Evolutionary conservation across 2,888 invertebrate species (phyloP).

Genomic region (Philereme transversata): DNA sequence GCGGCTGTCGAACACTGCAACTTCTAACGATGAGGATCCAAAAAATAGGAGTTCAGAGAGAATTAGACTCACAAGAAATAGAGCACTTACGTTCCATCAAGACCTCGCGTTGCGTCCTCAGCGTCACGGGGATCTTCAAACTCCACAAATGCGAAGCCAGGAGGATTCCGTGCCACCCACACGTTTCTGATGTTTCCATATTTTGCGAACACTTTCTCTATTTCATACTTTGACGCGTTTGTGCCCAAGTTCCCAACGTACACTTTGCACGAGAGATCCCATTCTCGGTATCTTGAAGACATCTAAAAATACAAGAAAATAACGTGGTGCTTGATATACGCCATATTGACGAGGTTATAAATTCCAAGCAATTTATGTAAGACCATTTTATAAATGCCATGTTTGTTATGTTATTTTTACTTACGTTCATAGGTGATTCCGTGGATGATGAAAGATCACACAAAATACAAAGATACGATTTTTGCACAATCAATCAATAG

Average conservation of each 20-base stretch:
- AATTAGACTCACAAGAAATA: neutral
- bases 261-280: slow-evolving; percentile 95
- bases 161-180: slow-evolving; percentile 97
- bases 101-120: slow-evolving; percentile 92
- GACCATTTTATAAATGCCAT: neutral
- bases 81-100: slow-evolving; percentile 87
- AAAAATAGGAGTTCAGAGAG: neutral
- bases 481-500: too few relatives aligned
- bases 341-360: slow-evolving; percentile 11
- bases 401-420: neutral
- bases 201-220: slow-evolving; percentile 93
- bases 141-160: slow-evolving; percentile 96
- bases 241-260: slow-evolving; percentile 96
- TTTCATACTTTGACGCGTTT: slow-evolving; percentile 94
- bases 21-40: neutral
- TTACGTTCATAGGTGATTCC: slow-evolving; percentile 11
- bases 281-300: slow-evolving; percentile 90
- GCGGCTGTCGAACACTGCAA: slow-evolving; percentile 16
- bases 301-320: slow-evolving; percentile 68
- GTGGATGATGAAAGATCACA: neutral
- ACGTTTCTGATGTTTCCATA: slow-evolving; percentile 95
- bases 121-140: slow-evolving; percentile 95
- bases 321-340: slow-evolving; percentile 34
- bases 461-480: neutral
- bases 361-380: neutral